Base-by-base conservation (phyloP, 2,113 vertebrate species). In the Lamprologus callipterus region DNA sequence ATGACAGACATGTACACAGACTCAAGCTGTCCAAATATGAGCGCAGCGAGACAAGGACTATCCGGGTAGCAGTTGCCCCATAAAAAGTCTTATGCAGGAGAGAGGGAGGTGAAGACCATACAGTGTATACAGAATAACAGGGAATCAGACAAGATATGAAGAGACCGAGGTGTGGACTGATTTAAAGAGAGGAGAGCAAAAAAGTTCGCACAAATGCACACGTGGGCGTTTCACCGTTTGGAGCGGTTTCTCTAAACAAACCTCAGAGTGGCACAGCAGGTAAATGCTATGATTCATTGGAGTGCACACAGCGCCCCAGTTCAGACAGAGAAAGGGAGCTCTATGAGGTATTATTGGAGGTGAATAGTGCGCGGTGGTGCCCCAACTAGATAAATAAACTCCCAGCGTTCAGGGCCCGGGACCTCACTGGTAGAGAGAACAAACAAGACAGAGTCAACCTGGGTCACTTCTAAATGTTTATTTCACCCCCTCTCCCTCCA, bases 321-420 rank as follows among this genome's bases (percentile, higher is more conserved):
- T 92, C 92, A 89, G 94, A 94, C 84, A 93, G 93, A 97, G 95
- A 97, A 96, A 95, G 95, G 93, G 93, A 89, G 95, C 94, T 96
- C 94, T 96, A 95, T 96, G 95, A 96, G 91, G 95, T 93, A 96
- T 97, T 96, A 96, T 96, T 95, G 94, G 94, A 96, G 95, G 95
- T 96, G 96, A 97, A 96, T 95, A 95, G 95, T 92, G 91, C 92
- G 86, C 94, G 84, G 85, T 93, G 94, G 96, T 93, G 94, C 95
- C 95, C 94, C 95, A 94, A 95, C 96, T 97, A 97, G 95, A 96
- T 96, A 97, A 97, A 97, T 97, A 97, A 97, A 97, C 96, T 95
- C 93, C 87, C 93, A 93, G 94, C 90, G 96, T 96, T 92, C 93
- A 95, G 95, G 90, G 93, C 93, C 95, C 90, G 40, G 93, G 96